Conservation (phyloP, 2,113 vertebrate genomes). For the Bostrychus sinensis region DNA sequence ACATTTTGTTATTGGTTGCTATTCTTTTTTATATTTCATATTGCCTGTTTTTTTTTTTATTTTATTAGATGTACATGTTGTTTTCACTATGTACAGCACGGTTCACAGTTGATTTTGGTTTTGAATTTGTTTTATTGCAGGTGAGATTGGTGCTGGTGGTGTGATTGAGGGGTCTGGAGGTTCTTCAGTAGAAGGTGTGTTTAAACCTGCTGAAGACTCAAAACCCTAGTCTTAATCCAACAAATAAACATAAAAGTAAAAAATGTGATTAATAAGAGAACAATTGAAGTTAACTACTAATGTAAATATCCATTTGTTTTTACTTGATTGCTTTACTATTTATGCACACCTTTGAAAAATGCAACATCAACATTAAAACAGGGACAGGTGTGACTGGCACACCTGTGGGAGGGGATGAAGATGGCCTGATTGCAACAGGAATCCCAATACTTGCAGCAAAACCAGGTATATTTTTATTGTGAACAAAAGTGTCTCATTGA, state of each 20-base stretch:
- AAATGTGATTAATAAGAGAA: too few species aligned
- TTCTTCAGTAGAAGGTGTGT: conserved; percentile 69
- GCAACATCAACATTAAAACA: conserved; percentile 37
- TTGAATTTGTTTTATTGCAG: conserved; percentile 47
- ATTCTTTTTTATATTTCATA: not conserved
- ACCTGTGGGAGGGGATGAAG: conserved; percentile 59
- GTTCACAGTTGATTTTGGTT: conserved; percentile 1
- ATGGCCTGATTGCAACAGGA: conserved; percentile 67
- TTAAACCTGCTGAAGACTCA: conserved; percentile 10
- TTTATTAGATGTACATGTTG: not conserved
- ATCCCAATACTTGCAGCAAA: conserved; percentile 72
- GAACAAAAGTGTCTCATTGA: not conserved
- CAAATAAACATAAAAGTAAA: not conserved
- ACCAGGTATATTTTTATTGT: conserved; percentile 64
- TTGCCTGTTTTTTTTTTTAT: not conserved
- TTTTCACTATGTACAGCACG: not conserved
- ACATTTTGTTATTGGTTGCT: not conserved
- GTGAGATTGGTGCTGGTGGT: conserved; percentile 58
- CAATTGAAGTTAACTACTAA: not conserved
- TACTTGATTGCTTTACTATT: not conserved
- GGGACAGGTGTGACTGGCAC: conserved; percentile 58
- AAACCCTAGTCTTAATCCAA: not conserved
- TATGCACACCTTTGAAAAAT: conserved; percentile 14
- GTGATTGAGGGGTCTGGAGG: conserved; percentile 78
- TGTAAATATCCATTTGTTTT: not conserved